Evolutionary conservation across 1,140 invertebrate species (phyloP), one percentile per base, ranked within the genome.

Genomic region (Archivesica marissinica): DNA sequence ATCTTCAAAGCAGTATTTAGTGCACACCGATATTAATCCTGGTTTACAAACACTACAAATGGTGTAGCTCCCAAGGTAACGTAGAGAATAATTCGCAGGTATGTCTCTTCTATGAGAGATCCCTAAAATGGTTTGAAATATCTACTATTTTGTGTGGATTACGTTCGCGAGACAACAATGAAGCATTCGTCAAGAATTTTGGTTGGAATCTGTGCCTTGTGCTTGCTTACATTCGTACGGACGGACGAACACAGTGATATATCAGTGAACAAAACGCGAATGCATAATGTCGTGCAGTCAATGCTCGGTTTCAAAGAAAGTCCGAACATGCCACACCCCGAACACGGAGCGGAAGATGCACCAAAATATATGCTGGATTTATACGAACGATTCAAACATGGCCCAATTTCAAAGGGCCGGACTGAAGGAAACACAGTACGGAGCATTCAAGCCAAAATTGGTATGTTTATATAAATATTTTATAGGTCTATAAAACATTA

Each of bases 351-450:
- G 23, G 66, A 33, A n/a, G 50, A 56, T 38, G 80, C 80, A n/a
- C 80, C 80, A 30, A 74, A 75, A 74, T 83, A 74, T 47, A 83
- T 83, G 80, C 25, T 83, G 54, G 80, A 83, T 83, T 75, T 83
- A 61, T 83, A 83, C 41, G 68, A 83, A 15, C 17, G 33, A n/a
- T 72, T 61, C 28, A 74, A 52, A 33, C 39, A 75, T 33, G 80
- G 80, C 2, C 68, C 66, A 1, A 74, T 83, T 11, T 74, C 80
- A 6, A 74, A 54, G 38, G 66, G 54, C 15, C 47, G 75, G 33
- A 33, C 47, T 35, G 33, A 74, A 20, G 80, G 80, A 47, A 83
- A 83, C 25, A 83, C 80, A 7, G 80, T 83, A 1, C 25, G 80
- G 50, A 83, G 80, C 64, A 74, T 83, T 13, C 68, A 74, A 50